phyloP scores from a whole-genome alignment of 2,888 invertebrate species.

The Magallana nippona region DNA sequence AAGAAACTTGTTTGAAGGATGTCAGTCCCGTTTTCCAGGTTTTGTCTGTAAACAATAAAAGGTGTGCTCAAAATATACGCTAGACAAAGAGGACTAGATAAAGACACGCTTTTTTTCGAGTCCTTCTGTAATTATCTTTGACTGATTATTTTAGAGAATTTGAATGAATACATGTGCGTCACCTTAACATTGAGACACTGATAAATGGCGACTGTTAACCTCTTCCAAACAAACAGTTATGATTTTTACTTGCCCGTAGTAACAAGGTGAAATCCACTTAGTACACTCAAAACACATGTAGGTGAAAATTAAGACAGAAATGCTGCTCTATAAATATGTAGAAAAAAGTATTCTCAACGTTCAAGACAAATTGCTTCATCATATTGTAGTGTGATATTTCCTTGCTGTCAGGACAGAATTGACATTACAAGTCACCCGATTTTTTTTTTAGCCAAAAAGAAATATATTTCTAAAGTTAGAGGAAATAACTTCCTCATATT shows the following conservation, averaged over 20 bases:
- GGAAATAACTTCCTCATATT: no score
- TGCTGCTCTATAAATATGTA: no score
- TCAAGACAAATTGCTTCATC: no score
- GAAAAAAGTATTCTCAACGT: no score
- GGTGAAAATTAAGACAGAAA: no score
- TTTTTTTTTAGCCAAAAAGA: no score
- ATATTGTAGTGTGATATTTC: no score
- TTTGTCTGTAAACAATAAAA: neutral
- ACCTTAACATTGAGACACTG: constrained; percentile 14
- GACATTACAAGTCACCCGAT: no score
- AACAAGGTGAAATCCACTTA: neutral
- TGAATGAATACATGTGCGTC: neutral
- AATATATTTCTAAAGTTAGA: no score
- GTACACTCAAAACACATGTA: no score
- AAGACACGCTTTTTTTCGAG: neutral
- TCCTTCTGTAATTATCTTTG: constrained; percentile 11
- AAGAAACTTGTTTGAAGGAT: neutral
- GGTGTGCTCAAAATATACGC: constrained; percentile 17
- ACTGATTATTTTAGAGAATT: constrained; percentile 20
- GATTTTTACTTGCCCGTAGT: neutral
- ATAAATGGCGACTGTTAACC: neutral
- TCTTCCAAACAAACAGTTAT: neutral
- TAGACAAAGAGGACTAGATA: neutral
- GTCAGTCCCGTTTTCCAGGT: neutral
- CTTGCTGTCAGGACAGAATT: no score